phyloP scores from a whole-genome alignment of 2,113 vertebrate species.

The Promerops cafer region DNA sequence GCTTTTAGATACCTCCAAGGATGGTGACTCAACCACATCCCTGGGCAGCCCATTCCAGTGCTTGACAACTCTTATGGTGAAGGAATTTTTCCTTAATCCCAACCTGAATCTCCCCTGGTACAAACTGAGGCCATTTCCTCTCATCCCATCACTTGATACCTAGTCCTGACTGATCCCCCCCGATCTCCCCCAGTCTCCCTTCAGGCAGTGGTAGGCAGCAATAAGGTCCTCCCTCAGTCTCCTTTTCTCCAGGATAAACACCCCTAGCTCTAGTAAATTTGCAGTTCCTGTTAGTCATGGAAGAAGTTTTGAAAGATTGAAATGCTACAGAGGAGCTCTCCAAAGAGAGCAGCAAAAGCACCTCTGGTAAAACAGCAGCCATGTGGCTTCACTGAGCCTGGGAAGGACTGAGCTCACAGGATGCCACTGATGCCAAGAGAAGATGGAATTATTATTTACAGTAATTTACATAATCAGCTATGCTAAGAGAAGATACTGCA shows the following conservation, averaged over 20 bases:
- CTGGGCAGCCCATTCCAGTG: background rate
- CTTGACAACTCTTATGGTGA: background rate
- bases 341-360: background rate
- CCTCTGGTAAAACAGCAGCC: background rate
- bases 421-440: background rate
- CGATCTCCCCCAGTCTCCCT: accelerated
- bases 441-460: background rate
- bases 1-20: background rate
- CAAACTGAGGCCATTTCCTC: background rate
- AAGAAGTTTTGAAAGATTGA: background rate
- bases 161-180: background rate
- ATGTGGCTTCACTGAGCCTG: background rate
- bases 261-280: background rate
- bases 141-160: background rate
- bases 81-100: background rate
- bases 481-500: background rate
- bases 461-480: background rate
- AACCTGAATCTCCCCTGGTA: background rate
- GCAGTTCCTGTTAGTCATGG: background rate
- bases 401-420: background rate
- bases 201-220: background rate
- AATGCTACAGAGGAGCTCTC: background rate
- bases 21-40: background rate
- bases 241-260: background rate
- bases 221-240: background rate